phyloP scores from a whole-genome alignment of 37 sponge, comb jelly and placozoan genomes.

The Geodia barretti region DNA sequence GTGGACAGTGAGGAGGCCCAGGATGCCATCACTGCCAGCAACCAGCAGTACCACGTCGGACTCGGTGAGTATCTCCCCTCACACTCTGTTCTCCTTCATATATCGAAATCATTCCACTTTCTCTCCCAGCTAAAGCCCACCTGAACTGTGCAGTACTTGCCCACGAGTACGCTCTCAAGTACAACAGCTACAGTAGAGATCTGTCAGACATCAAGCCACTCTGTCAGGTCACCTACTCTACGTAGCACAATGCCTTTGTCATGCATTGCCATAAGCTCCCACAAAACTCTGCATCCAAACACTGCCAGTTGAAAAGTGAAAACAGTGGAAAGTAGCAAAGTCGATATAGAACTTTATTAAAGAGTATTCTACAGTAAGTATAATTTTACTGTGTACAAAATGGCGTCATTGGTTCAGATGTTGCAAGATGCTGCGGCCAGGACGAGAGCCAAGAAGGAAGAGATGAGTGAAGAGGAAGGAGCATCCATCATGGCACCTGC shows the following conservation, averaged over 20 bases:
- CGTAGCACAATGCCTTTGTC: slow-evolving; percentile 3
- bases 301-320: no score
- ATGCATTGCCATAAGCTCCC: background rate
- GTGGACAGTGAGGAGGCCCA: slow-evolving; percentile 17
- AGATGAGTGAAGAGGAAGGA: slow-evolving; percentile 11
- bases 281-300: no score
- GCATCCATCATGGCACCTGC: slow-evolving; percentile 42
- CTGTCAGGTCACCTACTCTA: slow-evolving; percentile 21
- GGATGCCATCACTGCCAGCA: slow-evolving; percentile 21
- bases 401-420: slow-evolving; percentile 24
- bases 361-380: no score
- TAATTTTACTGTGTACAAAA: no score
- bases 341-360: no score
- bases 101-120: background rate
- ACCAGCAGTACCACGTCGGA: slow-evolving; percentile 43
- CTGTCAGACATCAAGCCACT: slow-evolving; percentile 33
- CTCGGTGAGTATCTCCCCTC: slow-evolving; percentile 17
- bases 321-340: no score
- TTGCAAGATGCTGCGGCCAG: slow-evolving; percentile 21
- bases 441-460: slow-evolving; percentile 11
- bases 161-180: slow-evolving; percentile 63
- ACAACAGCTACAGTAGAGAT: slow-evolving; percentile 47
- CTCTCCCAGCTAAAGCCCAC: slow-evolving; percentile 33
- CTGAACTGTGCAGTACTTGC: slow-evolving; percentile 54
- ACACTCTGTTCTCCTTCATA: background rate